Conservation (phyloP, 35 echinoderm and acorn worm species). For the Patiria miniata region DNA sequence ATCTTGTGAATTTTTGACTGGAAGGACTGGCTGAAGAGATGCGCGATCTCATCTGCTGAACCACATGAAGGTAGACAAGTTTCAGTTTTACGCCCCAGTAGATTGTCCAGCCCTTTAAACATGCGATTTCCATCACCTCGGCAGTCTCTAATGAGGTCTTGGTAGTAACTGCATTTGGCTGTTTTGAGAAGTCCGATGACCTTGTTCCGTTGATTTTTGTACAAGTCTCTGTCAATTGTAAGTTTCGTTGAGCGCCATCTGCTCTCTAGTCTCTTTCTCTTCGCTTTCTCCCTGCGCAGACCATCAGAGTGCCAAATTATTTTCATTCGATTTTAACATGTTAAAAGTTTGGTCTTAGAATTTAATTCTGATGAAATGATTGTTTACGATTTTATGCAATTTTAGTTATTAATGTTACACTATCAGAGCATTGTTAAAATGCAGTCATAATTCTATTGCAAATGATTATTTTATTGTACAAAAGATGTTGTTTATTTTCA, state of each 20-base stretch:
- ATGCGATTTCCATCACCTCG: neutral
- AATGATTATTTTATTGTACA: too few species aligned
- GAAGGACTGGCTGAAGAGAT: neutral
- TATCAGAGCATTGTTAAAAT: too few species aligned
- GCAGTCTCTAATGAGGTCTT: neutral
- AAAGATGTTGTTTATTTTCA: too few species aligned
- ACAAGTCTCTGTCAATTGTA: neutral
- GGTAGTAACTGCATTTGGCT: neutral
- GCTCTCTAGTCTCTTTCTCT: neutral
- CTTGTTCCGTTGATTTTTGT: neutral
- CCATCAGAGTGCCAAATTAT: neutral
- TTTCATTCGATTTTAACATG: neutral
- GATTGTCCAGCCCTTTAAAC: slow-evolving; percentile 1
- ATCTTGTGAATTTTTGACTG: neutral
- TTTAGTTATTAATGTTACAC: too few species aligned
- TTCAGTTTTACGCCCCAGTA: neutral
- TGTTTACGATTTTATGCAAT: too few species aligned
- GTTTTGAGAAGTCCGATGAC: neutral
- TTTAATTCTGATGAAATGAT: too few species aligned
- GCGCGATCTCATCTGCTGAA: neutral
- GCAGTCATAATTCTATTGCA: too few species aligned
- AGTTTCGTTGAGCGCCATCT: neutral
- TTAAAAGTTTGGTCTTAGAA: too few species aligned
- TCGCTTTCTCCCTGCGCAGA: neutral
- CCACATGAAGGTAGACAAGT: slow-evolving; percentile 3